Base-by-base conservation (phyloP, 2,888 invertebrate genomes). In the Cerastoderma edule region DNA sequence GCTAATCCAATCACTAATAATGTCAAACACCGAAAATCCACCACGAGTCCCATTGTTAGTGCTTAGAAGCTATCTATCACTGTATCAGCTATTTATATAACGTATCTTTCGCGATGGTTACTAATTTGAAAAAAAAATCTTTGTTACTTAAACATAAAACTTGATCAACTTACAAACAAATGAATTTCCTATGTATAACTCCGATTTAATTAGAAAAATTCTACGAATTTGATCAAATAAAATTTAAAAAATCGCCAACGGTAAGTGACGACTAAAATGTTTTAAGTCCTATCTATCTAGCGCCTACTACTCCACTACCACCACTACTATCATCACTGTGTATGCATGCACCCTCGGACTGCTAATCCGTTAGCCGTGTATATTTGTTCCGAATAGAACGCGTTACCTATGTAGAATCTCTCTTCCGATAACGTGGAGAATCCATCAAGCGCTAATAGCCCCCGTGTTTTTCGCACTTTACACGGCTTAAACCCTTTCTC, bases 371-470 rank as follows among this genome's bases (percentile, higher is more conserved):
- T 24, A 35, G 22, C 22, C n/a, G 24, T 27, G 10, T 60, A 44
- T 60, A 24, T 39, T 60, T 27, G 2, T 24, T 27, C 57, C 60
- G 24, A 24, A 60, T 39, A 35, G 22, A n/a, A 32, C 22, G 60
- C 39, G 60, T 60, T 60, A 60, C 60, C 60, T 60, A 60, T 60
- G 39, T 39, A n/a, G n/a, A n/a, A n/a, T n/a, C n/a, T n/a, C n/a
- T n/a, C n/a, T n/a, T n/a, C n/a, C n/a, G n/a, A n/a, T n/a, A n/a
- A n/a, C n/a, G n/a, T n/a, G n/a, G n/a, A n/a, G n/a, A n/a, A n/a
- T n/a, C n/a, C n/a, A n/a, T n/a, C n/a, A n/a, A n/a, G n/a, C n/a
- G n/a, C n/a, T n/a, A n/a, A n/a, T n/a, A n/a, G n/a, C n/a, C n/a
- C n/a, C n/a, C n/a, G n/a, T n/a, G n/a, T n/a, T n/a, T n/a, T n/a